Percentiles rank a stretch among this genome's conserved stretches.
Conservation (phyloP, 30 jellyfish, hydroid and myxozoan species). For the Sanderia malayensis region DNA sequence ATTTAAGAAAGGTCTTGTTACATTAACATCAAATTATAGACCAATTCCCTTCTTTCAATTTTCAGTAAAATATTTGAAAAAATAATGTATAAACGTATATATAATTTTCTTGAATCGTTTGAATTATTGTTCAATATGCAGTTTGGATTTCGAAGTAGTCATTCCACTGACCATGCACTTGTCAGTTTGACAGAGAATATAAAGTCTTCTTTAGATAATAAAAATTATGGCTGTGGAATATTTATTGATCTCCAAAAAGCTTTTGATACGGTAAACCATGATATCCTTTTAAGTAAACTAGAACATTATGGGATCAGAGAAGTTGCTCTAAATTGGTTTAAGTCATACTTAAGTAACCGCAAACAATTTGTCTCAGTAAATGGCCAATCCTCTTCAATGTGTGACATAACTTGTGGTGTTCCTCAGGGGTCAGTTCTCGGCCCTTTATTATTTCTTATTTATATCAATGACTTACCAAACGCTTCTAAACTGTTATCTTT, state of each 20-base stretch:
- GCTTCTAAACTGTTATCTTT: conserved; percentile 25
- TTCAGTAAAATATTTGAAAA: conserved; percentile 30
- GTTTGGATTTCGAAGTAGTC: conserved; percentile 43
- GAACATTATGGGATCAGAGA: conserved; percentile 24
- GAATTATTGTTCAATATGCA: conserved; percentile 32
- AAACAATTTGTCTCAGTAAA: conserved; percentile 50
- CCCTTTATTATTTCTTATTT: conserved; percentile 12
- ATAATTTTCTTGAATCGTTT: conserved; percentile 30
- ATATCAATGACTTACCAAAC: conserved; percentile 17
- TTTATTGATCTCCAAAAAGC: conserved; percentile 38
- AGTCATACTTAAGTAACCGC: conserved; percentile 44
- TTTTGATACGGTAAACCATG: conserved; percentile 29
- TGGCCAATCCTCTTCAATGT: conserved; percentile 40
- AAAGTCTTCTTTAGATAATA: conserved; percentile 36
- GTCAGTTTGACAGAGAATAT: conserved; percentile 46
- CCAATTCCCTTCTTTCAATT: conserved; percentile 53
- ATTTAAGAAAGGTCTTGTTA: conserved; percentile 42
- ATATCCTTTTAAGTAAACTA: conserved; percentile 28
- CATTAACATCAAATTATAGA: conserved; percentile 33
- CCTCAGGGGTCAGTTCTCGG: conserved; percentile 47
- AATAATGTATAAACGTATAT: conserved; percentile 47
- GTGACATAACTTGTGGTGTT: conserved; percentile 43
- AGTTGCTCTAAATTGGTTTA: conserved; percentile 35
- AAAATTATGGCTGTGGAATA: conserved; percentile 41
- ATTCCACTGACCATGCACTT: conserved; percentile 63